Evolutionary conservation across 2,113 vertebrate genomes (phyloP).

Genomic region (Zapus hudsonius): DNA sequence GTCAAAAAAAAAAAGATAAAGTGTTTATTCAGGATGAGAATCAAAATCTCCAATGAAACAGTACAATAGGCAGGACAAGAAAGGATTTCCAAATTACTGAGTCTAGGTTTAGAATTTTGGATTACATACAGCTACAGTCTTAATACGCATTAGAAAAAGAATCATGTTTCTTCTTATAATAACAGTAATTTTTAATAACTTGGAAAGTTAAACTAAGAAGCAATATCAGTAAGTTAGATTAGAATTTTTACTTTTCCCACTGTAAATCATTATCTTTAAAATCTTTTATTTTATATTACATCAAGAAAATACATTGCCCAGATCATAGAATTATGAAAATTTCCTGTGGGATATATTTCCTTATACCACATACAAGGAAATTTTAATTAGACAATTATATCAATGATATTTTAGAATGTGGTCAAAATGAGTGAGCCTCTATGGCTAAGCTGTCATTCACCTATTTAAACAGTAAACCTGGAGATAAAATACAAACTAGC

Average conservation of each 20-base stretch:
- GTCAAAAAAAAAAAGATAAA: not conserved
- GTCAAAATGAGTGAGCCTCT: constrained; percentile 1
- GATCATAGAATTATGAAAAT: not conserved
- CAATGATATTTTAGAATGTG: constrained; percentile 16
- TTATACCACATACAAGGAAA: not conserved
- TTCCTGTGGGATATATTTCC: not conserved
- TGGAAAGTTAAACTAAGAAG: not conserved
- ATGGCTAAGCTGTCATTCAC: constrained; percentile 30
- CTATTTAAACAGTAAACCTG: constrained; percentile 13
- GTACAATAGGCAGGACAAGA: not conserved
- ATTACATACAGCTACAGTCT: not conserved
- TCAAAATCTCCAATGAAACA: not conserved
- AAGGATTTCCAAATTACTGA: not conserved
- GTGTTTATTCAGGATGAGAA: not conserved
- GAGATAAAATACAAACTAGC: not conserved
- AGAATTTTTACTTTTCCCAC: not conserved
- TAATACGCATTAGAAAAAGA: not conserved
- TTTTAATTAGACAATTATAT: constrained; percentile 1
- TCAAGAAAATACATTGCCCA: not conserved
- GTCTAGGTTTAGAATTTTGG: constrained; percentile 1
- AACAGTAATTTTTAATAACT: not conserved
- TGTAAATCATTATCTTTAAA: not conserved
- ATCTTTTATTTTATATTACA: not conserved
- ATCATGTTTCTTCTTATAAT: not conserved
- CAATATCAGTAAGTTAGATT: not conserved